Conservation (phyloP, 2,797 vertebrate genomes). For the Apodemus agrarius region DNA sequence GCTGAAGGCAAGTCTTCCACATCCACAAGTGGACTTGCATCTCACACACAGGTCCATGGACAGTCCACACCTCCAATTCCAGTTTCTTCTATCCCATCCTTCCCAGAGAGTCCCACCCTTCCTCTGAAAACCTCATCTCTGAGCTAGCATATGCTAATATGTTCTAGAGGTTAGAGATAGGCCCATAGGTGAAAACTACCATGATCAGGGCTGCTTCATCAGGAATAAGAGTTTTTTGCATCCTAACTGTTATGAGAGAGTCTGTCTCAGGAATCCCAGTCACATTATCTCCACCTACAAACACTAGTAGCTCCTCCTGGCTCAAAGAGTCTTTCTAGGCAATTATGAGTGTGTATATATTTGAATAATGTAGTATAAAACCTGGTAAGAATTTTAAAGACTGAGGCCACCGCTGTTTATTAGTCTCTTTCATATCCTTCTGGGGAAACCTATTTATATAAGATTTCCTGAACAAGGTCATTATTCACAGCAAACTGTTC, state of each 20-base stretch:
- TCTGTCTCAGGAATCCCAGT: neutral
- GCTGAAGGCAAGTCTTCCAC: neutral
- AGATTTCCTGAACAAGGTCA: neutral
- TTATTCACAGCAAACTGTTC: neutral
- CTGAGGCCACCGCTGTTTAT: neutral
- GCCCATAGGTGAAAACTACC: rapidly evolving
- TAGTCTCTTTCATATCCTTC: neutral
- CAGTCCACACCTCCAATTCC: neutral
- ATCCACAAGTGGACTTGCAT: neutral
- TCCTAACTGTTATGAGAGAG: neutral
- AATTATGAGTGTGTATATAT: neutral
- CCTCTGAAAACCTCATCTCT: neutral
- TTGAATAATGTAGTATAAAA: neutral
- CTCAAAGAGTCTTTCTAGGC: neutral
- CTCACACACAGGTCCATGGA: neutral
- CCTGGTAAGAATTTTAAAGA: neutral
- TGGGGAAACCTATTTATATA: neutral
- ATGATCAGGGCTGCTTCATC: neutral
- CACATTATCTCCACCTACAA: neutral
- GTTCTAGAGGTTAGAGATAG: neutral
- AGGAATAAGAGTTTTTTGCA: neutral
- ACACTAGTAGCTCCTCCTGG: neutral
- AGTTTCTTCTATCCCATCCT: neutral
- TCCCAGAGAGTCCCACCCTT: neutral
- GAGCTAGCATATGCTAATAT: neutral